Conservation (phyloP, 2,888 invertebrate genomes). For the Rugalucina vietnamica region DNA sequence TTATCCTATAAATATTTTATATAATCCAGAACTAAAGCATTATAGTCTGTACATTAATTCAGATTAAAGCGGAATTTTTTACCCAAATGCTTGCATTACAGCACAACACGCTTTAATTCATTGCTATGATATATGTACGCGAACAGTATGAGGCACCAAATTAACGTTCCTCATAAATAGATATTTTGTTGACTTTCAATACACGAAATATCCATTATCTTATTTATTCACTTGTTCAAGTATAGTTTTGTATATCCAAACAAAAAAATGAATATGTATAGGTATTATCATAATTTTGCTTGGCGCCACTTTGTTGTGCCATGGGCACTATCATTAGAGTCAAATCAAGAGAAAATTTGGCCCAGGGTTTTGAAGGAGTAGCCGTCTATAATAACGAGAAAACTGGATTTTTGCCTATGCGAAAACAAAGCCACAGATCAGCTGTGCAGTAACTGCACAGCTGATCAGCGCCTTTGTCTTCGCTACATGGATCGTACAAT, state of each 20-base stretch:
- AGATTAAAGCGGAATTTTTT: not conserved
- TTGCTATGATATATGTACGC: not conserved
- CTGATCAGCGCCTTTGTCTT: too few species aligned
- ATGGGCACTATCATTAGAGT: conserved; percentile 18
- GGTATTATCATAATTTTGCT: conserved; percentile 39
- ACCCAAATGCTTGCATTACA: not conserved
- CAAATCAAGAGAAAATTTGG: too few species aligned
- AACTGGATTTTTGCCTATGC: too few species aligned
- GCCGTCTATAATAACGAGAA: too few species aligned
- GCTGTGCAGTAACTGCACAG: too few species aligned
- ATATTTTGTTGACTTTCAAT: not conserved
- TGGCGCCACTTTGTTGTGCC: conserved; percentile 40
- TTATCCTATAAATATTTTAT: not conserved
- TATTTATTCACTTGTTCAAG: not conserved
- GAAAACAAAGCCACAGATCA: too few species aligned
- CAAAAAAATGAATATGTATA: conserved; percentile 19
- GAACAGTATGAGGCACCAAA: not conserved
- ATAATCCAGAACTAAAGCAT: not conserved
- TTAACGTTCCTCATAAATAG: not conserved
- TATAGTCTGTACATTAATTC: not conserved
- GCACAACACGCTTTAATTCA: conserved; percentile 1
- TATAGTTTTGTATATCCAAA: not conserved
- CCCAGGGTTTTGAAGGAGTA: too few species aligned
- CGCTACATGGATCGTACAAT: too few species aligned
- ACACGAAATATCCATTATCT: conserved; percentile 10